Evolutionary conservation across 92 coral and sea anemone genomes (phyloP).

Genomic region (Metridium senile): DNA sequence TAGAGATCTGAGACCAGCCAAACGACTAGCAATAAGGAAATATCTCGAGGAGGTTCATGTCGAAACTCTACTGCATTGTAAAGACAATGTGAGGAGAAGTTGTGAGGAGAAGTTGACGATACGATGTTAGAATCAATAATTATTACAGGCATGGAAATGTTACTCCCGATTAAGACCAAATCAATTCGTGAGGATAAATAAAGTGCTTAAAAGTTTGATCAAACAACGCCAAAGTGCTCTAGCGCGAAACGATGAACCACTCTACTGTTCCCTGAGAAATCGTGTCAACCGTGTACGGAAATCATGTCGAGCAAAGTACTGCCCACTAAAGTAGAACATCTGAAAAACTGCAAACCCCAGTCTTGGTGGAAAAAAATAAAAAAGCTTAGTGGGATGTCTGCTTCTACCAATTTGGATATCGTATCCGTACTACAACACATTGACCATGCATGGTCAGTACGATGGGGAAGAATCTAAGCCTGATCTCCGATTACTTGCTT

Average conservation of each 20-base stretch:
- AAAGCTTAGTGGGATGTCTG: slow-evolving; percentile 36
- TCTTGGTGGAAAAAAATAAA: slow-evolving; percentile 52
- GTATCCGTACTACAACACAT: neutral
- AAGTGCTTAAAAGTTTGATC: slow-evolving; percentile 53
- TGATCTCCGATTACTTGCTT: neutral
- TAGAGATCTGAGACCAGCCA: slow-evolving; percentile 48
- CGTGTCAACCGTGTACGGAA: slow-evolving; percentile 57
- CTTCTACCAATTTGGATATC: neutral
- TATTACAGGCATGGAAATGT: slow-evolving; percentile 37
- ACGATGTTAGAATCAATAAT: slow-evolving; percentile 41
- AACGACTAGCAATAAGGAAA: slow-evolving; percentile 52
- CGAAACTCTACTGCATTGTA: slow-evolving; percentile 36
- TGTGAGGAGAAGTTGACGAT: slow-evolving; percentile 43
- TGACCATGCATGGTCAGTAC: no score
- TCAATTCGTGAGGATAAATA: slow-evolving; percentile 61
- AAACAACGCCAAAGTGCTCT: slow-evolving; percentile 58
- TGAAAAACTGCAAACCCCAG: slow-evolving; percentile 49
- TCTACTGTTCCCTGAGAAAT: slow-evolving; percentile 44
- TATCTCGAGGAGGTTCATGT: slow-evolving; percentile 41
- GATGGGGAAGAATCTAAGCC: no score
- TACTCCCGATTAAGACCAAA: slow-evolving; percentile 48
- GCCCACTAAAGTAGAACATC: slow-evolving; percentile 39
- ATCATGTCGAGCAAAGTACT: slow-evolving; percentile 48
- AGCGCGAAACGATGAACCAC: slow-evolving; percentile 9
- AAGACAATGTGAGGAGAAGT: no score